Base-by-base conservation (phyloP, 1,140 invertebrate species). In the Drosophila nigromelanica region DNA sequence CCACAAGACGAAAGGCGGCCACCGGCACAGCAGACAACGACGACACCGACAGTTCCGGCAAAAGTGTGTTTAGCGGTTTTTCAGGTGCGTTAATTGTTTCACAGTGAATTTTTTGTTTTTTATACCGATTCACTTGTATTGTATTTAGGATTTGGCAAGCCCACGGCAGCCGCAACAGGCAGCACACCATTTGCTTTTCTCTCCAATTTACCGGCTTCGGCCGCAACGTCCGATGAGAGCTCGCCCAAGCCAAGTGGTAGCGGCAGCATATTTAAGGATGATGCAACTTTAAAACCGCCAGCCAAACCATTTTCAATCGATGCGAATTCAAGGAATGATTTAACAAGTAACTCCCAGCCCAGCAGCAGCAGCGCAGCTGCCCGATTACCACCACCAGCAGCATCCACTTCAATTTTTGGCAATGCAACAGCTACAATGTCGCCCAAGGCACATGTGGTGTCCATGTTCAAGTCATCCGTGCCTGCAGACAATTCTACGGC, bases 11-110 rank as follows among this genome's bases (percentile, higher is more conserved):
- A 77, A 93, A 95, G 80, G 91, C 89, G 14, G 66, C 50, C 15
- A 83, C 82, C 81, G 73, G 73, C 55, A 30, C 91, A 69, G 48
- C 62, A 33, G 66, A 78, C 5, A 70, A 71, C 4, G 73, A 48
- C 3, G 91, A 33, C 11, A 58, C 39, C 8, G 37, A 62, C 35
- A 55, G 80, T 90, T 73, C 92, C 91, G 78, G 92, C 91, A 95
- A 94, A 91, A 94, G 92, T 90, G 93, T 94, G 10, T 95, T 95
- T 79, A 94, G 94, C 78, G 92, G 93, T 33, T 96, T 96, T 90
- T 79, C 93, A 73, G 95, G 95, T 68, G 94, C 61, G 67, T 30
- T 10, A 0, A 0, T 2, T 2, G 5, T 37, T 5, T 43, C 14
- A 51, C 15, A 14, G 10, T 14, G 10, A 3, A 5, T 18, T 0